Percentiles rank a stretch among this genome's conserved stretches.
These are phyloP conservation scores for Magallana nippona DNA, from an alignment of 2,888 invertebrate genomes.

Conservation along the genomic window DNA sequence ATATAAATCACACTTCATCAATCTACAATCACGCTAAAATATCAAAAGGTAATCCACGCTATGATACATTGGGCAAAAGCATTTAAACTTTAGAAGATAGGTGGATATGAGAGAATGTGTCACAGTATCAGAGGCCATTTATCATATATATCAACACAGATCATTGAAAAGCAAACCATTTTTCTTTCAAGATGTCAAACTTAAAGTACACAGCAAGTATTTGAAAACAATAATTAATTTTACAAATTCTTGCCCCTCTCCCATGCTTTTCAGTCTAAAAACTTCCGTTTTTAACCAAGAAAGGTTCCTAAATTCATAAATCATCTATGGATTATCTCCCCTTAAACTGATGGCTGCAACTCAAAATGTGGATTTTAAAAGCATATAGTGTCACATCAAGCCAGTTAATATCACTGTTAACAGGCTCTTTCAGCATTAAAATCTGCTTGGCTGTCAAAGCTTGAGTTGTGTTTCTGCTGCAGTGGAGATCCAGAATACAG, in stretches of 20 bases:
- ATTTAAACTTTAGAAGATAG: too few species aligned
- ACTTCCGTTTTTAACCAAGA: background rate
- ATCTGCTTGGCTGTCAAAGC: slow-evolving; percentile 24
- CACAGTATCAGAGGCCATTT: too few species aligned
- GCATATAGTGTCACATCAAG: slow-evolving; percentile 23
- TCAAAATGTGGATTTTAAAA: background rate
- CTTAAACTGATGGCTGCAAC: background rate
- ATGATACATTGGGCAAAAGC: too few species aligned
- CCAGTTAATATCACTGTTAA: slow-evolving; percentile 26
- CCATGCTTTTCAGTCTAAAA: slow-evolving; percentile 8
- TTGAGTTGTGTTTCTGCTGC: slow-evolving; percentile 9
- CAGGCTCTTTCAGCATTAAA: slow-evolving; percentile 30
- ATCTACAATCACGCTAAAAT: background rate
- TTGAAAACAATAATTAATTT: slow-evolving; percentile 6
- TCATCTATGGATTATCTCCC: background rate
- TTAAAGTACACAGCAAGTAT: slow-evolving; percentile 5
- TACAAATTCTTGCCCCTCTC: background rate
- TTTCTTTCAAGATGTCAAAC: background rate
- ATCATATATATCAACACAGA: too few species aligned
- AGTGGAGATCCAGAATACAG: slow-evolving; percentile 18
- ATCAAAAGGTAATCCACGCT: background rate
- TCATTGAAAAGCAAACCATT: background rate
- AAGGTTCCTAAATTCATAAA: background rate
- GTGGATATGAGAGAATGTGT: too few species aligned
- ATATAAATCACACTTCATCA: background rate